phyloP scores from a whole-genome alignment of 2,113 vertebrate genomes.

The Axis porcinus region DNA sequence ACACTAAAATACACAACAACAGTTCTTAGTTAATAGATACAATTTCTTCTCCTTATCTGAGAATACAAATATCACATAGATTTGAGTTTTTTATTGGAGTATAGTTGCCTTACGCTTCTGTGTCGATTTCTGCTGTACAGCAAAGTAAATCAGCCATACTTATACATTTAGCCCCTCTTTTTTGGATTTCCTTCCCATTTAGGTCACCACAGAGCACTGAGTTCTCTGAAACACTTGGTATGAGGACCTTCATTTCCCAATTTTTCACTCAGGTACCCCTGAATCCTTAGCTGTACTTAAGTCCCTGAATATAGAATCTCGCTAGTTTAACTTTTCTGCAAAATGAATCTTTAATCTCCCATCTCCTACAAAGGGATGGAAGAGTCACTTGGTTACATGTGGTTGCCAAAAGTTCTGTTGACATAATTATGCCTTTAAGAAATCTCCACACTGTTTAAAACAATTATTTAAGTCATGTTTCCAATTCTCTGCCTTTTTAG shows the following conservation, averaged over 20 bases:
- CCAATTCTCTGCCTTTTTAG: neutral
- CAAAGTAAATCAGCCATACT: neutral
- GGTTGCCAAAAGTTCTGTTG: neutral
- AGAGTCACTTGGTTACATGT: neutral
- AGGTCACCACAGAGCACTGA: neutral
- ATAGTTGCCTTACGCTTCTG: neutral
- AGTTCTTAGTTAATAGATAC: neutral
- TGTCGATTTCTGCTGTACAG: neutral
- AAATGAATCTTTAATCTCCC: neutral
- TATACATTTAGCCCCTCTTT: neutral
- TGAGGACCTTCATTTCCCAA: neutral
- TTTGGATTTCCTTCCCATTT: neutral
- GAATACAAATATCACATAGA: neutral
- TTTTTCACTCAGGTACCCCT: neutral
- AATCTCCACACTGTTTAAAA: neutral
- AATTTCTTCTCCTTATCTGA: neutral
- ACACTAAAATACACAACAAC: neutral
- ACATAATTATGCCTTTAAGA: neutral
- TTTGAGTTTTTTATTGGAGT: neutral
- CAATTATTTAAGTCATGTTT: neutral
- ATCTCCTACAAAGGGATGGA: neutral
- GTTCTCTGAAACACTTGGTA: neutral
- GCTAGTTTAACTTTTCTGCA: neutral
- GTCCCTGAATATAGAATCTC: neutral
- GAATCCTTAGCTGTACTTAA: neutral